Evolutionary conservation across 2,113 vertebrate genomes (phyloP), one percentile per base, ranked within the genome.

Genomic region (Passer montanus): DNA sequence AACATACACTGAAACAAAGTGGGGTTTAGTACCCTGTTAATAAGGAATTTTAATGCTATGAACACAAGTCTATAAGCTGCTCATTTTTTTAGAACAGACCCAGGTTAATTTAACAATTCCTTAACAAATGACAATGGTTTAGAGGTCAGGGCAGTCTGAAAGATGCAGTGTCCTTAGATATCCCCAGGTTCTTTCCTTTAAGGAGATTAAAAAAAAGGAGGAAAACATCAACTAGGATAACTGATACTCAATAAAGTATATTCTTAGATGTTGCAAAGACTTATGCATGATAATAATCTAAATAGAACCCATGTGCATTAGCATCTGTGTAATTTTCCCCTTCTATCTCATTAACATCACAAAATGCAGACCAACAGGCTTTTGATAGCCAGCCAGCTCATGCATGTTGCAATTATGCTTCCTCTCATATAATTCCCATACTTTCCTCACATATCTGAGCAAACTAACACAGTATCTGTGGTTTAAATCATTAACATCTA

Each of bases 331-430:
- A 49, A 74, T 81, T 93, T 95, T 68, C 79, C 63, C 26, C 47
- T 84, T 27, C 28, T 80, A 44, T 84, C 46, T 90, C 68, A 92
- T 94, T 92, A 93, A 52, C 85, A 84, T 68, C 37, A 78, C 56
- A 82, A 94, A 92, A 81, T 53, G 30, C 72, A 92, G 88, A 87
- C 44, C 90, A 90, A n/a, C 46, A 50, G 73, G 47, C 84, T 56
- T 89, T 78, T 78, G 56, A 78, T 28, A 78, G 53, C 21, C 84
- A 93, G 79, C 41, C 92, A 93, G 86, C 58, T 84, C 83, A 78
- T 22, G n/a, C 63, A 59, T 89, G 77, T 78, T 87, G 60, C 69
- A 77, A 37, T 89, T 84, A 87, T 5, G 5, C 58, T 87, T 78
- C 66, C 46, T 85, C n/a, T 89, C 68, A 46, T 43, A 24, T 19